Percentiles rank a stretch among this genome's conserved stretches.
These are phyloP conservation scores for Lepidocyrtinus sp. DNA, from an alignment of 2,888 invertebrate species.

Conservation along the genomic window DNA sequence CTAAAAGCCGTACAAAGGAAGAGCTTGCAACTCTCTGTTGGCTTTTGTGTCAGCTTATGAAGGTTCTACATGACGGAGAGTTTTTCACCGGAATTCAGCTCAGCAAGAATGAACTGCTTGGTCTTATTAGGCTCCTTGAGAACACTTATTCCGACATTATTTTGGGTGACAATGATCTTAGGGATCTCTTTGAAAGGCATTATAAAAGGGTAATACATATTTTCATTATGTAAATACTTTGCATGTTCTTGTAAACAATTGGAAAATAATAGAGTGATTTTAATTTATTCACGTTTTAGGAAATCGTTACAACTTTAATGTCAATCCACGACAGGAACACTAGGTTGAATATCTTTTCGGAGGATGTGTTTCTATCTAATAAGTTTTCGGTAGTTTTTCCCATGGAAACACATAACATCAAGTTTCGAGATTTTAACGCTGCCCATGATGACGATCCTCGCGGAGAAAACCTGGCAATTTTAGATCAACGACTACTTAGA, in stretches of 20 bases:
- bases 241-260: background rate
- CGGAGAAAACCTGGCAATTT: conserved; percentile 75
- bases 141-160: conserved; percentile 34
- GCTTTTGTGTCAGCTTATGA: conserved; percentile 84
- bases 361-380: conserved; percentile 79
- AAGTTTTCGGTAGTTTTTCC: conserved; percentile 71
- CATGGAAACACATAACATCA: conserved; percentile 72
- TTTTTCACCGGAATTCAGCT: conserved; percentile 76
- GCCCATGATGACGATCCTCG: background rate
- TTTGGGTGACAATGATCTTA: conserved; percentile 48
- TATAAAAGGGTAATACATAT: conserved; percentile 39
- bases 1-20: conserved; percentile 25
- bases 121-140: conserved; percentile 19
- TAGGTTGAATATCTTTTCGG: conserved; percentile 84
- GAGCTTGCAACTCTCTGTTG: conserved; percentile 81
- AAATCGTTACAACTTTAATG: conserved; percentile 82
- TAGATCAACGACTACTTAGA: conserved; percentile 78
- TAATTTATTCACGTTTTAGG: conserved; percentile 72
- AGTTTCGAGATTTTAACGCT: conserved; percentile 70
- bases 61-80: conserved; percentile 89
- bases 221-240: background rate
- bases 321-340: conserved; percentile 90
- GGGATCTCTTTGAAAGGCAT: conserved; percentile 14
- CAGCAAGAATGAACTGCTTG: conserved; percentile 70
- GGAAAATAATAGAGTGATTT: background rate